Conservation (phyloP, 2,797 vertebrate species). For the Mycteria americana region DNA sequence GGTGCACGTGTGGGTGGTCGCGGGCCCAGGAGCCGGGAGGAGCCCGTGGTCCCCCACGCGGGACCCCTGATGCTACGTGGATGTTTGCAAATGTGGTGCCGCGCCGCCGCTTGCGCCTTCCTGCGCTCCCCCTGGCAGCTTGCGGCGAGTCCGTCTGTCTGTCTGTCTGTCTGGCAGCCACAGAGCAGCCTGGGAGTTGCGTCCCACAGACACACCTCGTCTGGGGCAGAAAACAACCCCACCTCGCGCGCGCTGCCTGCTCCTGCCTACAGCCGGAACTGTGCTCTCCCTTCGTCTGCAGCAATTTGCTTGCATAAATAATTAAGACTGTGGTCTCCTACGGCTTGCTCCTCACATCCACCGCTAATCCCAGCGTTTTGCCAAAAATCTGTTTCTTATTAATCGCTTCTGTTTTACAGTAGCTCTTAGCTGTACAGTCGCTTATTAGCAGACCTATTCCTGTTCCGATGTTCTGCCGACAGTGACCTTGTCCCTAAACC, state of each 20-base stretch:
- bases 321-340: neutral
- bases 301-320: neutral
- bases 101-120: neutral
- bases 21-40: accelerated
- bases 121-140: neutral
- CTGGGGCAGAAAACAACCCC: neutral
- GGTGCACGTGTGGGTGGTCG: accelerated
- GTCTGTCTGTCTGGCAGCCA: neutral
- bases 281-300: neutral
- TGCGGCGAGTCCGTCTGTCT: neutral
- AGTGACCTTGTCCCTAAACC: slow-evolving; percentile 56
- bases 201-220: accelerated
- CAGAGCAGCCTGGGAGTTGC: neutral
- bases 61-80: accelerated
- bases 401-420: neutral
- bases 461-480: neutral
- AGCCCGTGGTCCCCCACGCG: accelerated
- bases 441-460: neutral
- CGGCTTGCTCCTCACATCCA: neutral
- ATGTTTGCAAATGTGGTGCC: no score
- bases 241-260: neutral
- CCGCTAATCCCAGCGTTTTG: neutral
- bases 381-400: neutral
- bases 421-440: neutral
- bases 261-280: neutral